Evolutionary conservation across 2,888 invertebrate genomes (phyloP).

Genomic region (Euphydryas editha): DNA sequence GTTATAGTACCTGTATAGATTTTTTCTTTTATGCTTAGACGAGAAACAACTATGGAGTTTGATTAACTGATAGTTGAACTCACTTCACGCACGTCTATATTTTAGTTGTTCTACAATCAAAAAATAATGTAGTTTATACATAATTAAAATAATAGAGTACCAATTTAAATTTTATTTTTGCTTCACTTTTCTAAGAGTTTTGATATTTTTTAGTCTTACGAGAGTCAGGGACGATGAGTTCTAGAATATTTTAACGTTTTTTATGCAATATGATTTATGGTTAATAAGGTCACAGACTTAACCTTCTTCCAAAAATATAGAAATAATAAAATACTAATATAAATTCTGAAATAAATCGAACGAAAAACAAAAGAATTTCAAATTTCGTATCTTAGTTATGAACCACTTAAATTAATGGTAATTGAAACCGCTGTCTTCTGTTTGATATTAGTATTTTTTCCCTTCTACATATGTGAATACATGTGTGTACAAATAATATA

Average conservation of each 20-base stretch:
- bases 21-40: too few relatives aligned
- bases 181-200: neutral
- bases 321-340: neutral
- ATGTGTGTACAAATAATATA: neutral
- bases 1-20: too few relatives aligned
- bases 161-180: neutral
- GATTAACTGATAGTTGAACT: too few relatives aligned
- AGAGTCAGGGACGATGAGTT: neutral
- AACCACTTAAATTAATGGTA: neutral
- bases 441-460: neutral
- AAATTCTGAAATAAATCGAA: neutral
- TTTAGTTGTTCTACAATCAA: too few relatives aligned
- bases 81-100: too few relatives aligned
- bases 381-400: neutral
- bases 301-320: conserved; percentile 3
- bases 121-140: too few relatives aligned
- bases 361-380: neutral
- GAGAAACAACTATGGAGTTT: too few relatives aligned
- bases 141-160: too few relatives aligned
- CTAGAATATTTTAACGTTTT: neutral
- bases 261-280: neutral
- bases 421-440: neutral
- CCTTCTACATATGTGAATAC: neutral
- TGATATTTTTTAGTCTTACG: neutral
- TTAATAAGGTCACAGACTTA: conserved; percentile 2